Conservation (phyloP, 2,888 invertebrate species). For the Holacanthella duospinosa region DNA sequence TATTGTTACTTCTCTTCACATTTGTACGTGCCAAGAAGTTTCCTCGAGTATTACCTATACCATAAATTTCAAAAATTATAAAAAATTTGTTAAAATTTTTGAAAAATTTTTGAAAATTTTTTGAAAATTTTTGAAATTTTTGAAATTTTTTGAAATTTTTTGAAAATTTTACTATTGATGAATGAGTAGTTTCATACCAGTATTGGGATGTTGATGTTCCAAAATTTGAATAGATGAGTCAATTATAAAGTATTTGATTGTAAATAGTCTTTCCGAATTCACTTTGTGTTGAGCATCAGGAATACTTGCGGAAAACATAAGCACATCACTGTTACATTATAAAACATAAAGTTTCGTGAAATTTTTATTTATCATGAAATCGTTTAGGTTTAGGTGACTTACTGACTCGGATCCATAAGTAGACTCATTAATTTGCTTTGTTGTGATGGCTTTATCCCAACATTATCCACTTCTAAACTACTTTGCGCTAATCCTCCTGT, state of each 20-base stretch:
- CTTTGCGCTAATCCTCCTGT: too few species aligned
- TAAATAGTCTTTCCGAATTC: slow-evolving; percentile 54
- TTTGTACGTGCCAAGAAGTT: slow-evolving; percentile 47
- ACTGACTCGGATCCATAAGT: too few species aligned
- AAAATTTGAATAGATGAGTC: slow-evolving; percentile 75
- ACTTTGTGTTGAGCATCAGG: slow-evolving; percentile 28
- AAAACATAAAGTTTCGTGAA: too few species aligned
- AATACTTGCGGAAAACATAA: slow-evolving; percentile 14
- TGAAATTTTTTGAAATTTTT: not conserved
- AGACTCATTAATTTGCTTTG: too few species aligned
- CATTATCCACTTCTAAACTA: too few species aligned
- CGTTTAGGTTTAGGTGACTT: too few species aligned
- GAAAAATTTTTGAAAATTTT: too few species aligned
- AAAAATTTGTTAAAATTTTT: too few species aligned
- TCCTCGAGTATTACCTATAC: slow-evolving; percentile 42
- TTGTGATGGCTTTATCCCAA: too few species aligned
- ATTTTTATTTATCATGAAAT: too few species aligned
- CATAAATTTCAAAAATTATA: not conserved
- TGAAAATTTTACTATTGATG: not conserved
- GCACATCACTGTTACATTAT: slow-evolving; percentile 9
- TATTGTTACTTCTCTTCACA: too few species aligned
- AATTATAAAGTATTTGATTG: slow-evolving; percentile 65
- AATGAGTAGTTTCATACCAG: slow-evolving; percentile 47
- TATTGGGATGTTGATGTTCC: slow-evolving; percentile 60
- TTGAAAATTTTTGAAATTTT: not conserved